phyloP scores from a whole-genome alignment of 2,797 vertebrate genomes.

The Trachurus trachurus region DNA sequence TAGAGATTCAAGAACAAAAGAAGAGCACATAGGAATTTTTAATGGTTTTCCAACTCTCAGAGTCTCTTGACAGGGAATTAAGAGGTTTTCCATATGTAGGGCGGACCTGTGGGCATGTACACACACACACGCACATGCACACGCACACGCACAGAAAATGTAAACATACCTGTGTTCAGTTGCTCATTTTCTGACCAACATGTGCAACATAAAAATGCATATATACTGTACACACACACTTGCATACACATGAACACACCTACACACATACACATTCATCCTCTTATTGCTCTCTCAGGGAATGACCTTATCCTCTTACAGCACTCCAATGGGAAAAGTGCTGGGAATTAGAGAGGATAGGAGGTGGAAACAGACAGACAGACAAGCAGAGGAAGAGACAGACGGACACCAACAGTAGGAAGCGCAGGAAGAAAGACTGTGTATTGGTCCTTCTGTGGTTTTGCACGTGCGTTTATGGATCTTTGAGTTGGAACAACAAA shows the following conservation, averaged over 20 bases:
- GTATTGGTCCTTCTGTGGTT: slow-evolving; percentile 25
- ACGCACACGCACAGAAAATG: neutral
- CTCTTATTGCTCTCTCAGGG: slow-evolving; percentile 77
- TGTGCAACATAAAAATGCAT: slow-evolving; percentile 20
- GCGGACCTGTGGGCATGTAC: slow-evolving; percentile 35
- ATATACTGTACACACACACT: slow-evolving; percentile 12
- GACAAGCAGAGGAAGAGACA: slow-evolving; percentile 11
- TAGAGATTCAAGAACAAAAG: slow-evolving; percentile 42
- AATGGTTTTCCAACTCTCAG: slow-evolving; percentile 35
- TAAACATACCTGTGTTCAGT: slow-evolving; percentile 1
- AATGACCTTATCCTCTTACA: slow-evolving; percentile 81
- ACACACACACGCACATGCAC: slow-evolving; percentile 25
- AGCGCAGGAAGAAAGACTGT: slow-evolving; percentile 10
- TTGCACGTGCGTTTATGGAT: slow-evolving; percentile 22
- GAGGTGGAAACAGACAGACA: slow-evolving; percentile 45
- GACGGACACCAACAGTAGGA: slow-evolving; percentile 17
- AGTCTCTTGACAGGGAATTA: slow-evolving; percentile 58
- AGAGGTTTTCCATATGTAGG: slow-evolving; percentile 57
- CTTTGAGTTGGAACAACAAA: slow-evolving; percentile 46
- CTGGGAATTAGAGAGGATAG: slow-evolving; percentile 69
- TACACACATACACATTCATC: slow-evolving; percentile 71
- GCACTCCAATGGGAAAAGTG: slow-evolving; percentile 72
- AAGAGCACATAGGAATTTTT: slow-evolving; percentile 22
- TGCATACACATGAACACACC: slow-evolving; percentile 47
- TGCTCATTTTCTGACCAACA: slow-evolving; percentile 9